These are phyloP conservation scores for Drosophila neotestacea DNA, from an alignment of 2,888 invertebrate genomes.

Conservation along the genomic window DNA sequence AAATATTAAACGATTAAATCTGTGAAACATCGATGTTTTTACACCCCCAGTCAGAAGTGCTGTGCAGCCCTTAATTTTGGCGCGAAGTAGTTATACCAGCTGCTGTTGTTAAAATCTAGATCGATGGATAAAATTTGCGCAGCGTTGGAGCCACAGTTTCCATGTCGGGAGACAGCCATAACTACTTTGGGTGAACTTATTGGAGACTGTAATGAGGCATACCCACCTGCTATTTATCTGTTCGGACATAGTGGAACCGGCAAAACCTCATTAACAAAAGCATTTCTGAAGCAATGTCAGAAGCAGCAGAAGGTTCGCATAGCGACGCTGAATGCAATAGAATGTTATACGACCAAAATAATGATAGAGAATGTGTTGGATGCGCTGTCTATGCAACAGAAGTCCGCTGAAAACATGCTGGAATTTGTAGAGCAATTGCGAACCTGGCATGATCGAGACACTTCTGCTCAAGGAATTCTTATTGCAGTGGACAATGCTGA, in stretches of 20 bases:
- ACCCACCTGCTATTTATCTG: slow-evolving; percentile 90
- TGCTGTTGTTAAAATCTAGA: slow-evolving; percentile 26
- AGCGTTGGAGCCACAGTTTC: slow-evolving; percentile 69
- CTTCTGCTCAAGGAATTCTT: slow-evolving; percentile 84
- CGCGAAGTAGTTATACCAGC: slow-evolving; percentile 26
- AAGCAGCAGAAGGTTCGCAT: slow-evolving; percentile 86
- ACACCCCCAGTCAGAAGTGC: too few relatives aligned
- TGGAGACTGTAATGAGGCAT: slow-evolving; percentile 87
- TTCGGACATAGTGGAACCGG: slow-evolving; percentile 94
- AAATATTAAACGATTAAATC: too few relatives aligned
- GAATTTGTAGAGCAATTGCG: slow-evolving; percentile 88
- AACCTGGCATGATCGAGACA: slow-evolving; percentile 42
- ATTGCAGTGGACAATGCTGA: slow-evolving; percentile 93
- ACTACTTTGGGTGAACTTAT: slow-evolving; percentile 71
- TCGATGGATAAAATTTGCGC: slow-evolving; percentile 59
- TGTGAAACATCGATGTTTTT: too few relatives aligned
- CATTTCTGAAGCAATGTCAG: slow-evolving; percentile 87
- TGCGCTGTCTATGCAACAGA: slow-evolving; percentile 74
- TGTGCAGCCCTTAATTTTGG: slow-evolving; percentile 24
- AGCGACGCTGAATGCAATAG: slow-evolving; percentile 90
- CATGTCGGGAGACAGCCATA: slow-evolving; percentile 80
- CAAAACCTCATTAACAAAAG: slow-evolving; percentile 90
- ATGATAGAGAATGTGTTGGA: slow-evolving; percentile 91
- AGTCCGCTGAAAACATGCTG: slow-evolving; percentile 88
- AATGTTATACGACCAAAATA: slow-evolving; percentile 91